Evolutionary conservation across 2,797 vertebrate genomes (phyloP).

Genomic region (Carapus acus): DNA sequence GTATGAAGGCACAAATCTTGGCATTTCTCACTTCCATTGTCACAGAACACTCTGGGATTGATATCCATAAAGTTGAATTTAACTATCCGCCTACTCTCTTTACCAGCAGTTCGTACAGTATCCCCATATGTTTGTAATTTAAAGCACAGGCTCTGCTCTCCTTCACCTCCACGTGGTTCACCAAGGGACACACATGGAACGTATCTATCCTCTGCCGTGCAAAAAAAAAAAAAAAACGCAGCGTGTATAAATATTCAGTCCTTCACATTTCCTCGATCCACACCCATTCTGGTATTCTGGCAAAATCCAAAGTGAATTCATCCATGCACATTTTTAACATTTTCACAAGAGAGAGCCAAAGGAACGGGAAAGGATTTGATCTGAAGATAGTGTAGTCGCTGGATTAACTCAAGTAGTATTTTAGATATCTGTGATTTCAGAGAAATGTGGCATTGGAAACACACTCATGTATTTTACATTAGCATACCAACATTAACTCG

Average conservation of each 20-base stretch:
- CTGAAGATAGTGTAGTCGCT: no score
- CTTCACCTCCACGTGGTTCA: constrained; percentile 44
- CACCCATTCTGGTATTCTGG: constrained; percentile 9
- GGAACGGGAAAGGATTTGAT: no score
- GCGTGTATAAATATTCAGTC: constrained; percentile 27
- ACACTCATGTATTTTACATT: no score
- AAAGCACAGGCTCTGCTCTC: constrained; percentile 30
- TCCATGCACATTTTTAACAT: no score
- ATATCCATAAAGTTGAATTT: background rate
- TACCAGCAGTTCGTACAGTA: constrained; percentile 11
- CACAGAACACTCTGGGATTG: background rate
- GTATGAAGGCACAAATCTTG: background rate
- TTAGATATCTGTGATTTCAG: no score
- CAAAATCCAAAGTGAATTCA: background rate
- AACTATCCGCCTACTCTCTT: constrained; percentile 29
- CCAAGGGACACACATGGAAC: constrained; percentile 63
- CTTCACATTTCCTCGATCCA: constrained; percentile 14
- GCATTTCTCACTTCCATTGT: background rate
- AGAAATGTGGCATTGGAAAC: no score
- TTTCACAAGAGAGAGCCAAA: no score
- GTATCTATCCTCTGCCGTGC: constrained; percentile 46
- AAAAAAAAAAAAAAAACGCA: constrained; percentile 2
- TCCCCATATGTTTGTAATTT: constrained; percentile 69
- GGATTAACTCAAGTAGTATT: no score
- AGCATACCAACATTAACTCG: no score